Evolutionary conservation across 2,113 vertebrate species (phyloP), one percentile per base, ranked within the genome.

Genomic region (Nannospalax galili): DNA sequence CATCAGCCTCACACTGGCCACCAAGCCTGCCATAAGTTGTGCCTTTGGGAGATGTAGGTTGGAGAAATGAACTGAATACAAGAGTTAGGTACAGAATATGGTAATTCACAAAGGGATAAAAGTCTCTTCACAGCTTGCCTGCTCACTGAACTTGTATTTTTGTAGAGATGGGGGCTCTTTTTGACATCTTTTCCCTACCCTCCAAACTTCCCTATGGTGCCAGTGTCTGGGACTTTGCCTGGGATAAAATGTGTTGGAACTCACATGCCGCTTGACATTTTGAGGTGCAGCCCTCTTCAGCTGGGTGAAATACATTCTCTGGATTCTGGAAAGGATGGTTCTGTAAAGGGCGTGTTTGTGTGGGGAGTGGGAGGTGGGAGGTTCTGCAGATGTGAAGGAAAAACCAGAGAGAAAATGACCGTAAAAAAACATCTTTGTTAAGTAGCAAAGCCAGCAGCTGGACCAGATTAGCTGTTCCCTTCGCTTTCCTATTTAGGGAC

Each of bases 381-480:
- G 15, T 7, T 84, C 75, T 93, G 74, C 90, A 96, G 94, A 96
- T 94, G 80, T 92, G 93, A 95, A 40, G 84, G 64, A 75, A 77
- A 96, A 94, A 74, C 37, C 75, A 92, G 67, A 87, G 24, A 95
- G 88, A 91, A 93, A 91, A 93, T 62, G 28, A 95, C 62, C 97
- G 80, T 93, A 69, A 42, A 92, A 95, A 22, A 80, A 93, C 60
- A 73, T 48, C 67, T 64, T 81, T 87, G 9, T 94, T 95, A 96
- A 78, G 90, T 94, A 93, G 93, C 87, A 97, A 97, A 97, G 94
- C 67, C 85, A 79, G 73, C 95, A 98, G 93, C 94, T 98, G 52
- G 85, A 92, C 95, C 91, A 96, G 65, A 96, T 97, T 98, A 97
- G 92, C 86, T 95, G 75, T 97, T 98, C 96, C 90, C 82, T 95